These are phyloP conservation scores for Gibbula magus DNA, from an alignment of 2,888 invertebrate species.

Conservation along the genomic window DNA sequence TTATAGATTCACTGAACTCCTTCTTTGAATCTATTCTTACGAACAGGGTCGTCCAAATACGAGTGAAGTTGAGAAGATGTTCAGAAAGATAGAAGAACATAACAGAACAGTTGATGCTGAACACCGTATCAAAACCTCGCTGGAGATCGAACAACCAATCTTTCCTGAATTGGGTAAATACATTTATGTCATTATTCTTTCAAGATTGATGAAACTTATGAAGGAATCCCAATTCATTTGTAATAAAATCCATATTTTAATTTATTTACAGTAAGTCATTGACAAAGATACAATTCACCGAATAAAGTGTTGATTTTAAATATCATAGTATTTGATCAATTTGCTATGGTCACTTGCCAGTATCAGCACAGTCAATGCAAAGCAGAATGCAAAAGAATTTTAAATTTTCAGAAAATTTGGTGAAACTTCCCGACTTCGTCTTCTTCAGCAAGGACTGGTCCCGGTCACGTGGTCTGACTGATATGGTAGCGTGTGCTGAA, in stretches of 20 bases:
- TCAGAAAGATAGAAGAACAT: slow-evolving; percentile 76
- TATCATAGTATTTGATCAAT: no score
- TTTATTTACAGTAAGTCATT: no score
- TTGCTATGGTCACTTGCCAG: no score
- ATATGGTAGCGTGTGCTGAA: background rate
- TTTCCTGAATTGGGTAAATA: background rate
- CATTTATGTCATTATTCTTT: background rate
- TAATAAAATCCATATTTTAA: no score
- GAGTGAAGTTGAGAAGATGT: slow-evolving; percentile 78
- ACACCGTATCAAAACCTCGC: slow-evolving; percentile 76
- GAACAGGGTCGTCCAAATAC: slow-evolving; percentile 78
- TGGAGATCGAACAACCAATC: slow-evolving; percentile 80
- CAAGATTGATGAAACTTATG: no score
- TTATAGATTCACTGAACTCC: no score
- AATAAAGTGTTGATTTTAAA: no score
- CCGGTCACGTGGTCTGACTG: background rate
- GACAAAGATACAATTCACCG: no score
- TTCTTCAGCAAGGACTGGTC: slow-evolving; percentile 1
- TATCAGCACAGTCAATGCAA: no score
- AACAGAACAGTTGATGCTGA: slow-evolving; percentile 36
- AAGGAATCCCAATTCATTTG: no score
- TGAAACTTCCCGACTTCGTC: background rate
- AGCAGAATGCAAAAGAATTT: no score
- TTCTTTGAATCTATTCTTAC: background rate
- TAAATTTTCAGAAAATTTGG: background rate